Evolutionary conservation across 2,888 invertebrate species (phyloP), one percentile per base, ranked within the genome.

Genomic region (Lottia scabra): DNA sequence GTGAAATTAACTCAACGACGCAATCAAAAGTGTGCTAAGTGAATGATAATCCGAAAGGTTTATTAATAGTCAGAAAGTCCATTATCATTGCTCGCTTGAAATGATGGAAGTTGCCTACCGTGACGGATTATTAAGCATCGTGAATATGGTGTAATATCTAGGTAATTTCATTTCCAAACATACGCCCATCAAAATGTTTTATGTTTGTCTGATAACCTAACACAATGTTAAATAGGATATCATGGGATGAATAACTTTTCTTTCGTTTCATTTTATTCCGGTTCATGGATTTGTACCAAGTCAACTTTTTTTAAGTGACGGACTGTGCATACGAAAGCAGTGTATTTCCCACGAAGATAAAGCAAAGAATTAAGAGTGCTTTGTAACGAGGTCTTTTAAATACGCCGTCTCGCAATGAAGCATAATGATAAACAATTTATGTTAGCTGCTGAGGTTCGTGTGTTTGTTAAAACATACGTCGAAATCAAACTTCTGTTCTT

Each of bases 291-390:
- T 56, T 56, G 56, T 56, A 56, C 56, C 56, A 56, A 56, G 19
- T 56, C 56, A 56, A 56, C 56, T 56, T 56, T 56, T n/a, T 56
- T 23, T 23, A 56, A 56, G 23, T 56, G 56, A 23, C 56, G 12
- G 19, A 56, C 19, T 56, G 10, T 56, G 56, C 19, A 23, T 23
- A 56, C 56, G 56, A 56, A 56, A 19, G 56, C 56, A 23, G 56
- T 56, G 56, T 23, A 56, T 56, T 38, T 56, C 56, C 56, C 56
- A 56, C 56, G 56, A 56, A 56, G 56, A 56, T 56, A 56, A 56
- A 56, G 56, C 38, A 38, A 38, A 38, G 38, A 38, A 38, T 38
- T 38, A 38, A 2, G 38, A 10, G 38, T 4, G 5, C 10, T 38
- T 38, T 38, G 38, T 38, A 38, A 6, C 38, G 38, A 38, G 5